A percentile compares a stretch with the other conserved stretches of the same genome.
Conservation (phyloP, 23 tunicate genomes). For the Styela plicata region DNA sequence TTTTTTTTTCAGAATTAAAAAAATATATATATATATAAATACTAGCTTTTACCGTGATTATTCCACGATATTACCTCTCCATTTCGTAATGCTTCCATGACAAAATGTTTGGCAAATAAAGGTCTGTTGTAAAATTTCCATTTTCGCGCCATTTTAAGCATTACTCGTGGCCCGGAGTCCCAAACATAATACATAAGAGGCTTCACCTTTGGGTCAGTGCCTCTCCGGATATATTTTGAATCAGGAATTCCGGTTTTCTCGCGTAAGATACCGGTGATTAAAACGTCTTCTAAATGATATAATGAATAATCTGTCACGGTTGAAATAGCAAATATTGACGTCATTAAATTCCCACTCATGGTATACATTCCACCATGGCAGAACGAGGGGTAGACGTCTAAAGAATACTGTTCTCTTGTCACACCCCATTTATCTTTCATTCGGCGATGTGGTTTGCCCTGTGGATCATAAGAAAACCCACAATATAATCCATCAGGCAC, state of each 20-base stretch:
- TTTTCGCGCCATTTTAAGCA: conserved; percentile 44
- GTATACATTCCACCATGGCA: conserved; percentile 80
- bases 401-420: conserved; percentile 39
- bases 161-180: conserved; percentile 37
- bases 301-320: conserved; percentile 30
- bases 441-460: conserved; percentile 21
- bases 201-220: conserved; percentile 2
- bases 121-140: conserved; percentile 34
- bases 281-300: conserved; percentile 72
- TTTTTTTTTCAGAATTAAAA: no score
- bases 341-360: conserved; percentile 32
- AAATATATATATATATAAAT: no score
- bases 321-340: conserved; percentile 35
- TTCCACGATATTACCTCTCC: conserved; percentile 15
- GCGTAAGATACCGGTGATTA: conserved; percentile 67
- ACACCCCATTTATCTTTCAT: conserved; percentile 39
- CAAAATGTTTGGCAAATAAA: not conserved
- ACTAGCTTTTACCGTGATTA: not conserved
- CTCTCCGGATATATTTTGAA: conserved; percentile 31
- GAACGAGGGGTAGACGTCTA: conserved; percentile 41
- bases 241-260: conserved; percentile 33
- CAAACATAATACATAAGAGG: conserved; percentile 72
- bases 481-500: conserved; percentile 37
- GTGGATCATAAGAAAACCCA: conserved; percentile 63
- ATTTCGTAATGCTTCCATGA: conserved; percentile 17